These are phyloP conservation scores for Pagrus major DNA, from an alignment of 2,113 vertebrate species.

Conservation along the genomic window DNA sequence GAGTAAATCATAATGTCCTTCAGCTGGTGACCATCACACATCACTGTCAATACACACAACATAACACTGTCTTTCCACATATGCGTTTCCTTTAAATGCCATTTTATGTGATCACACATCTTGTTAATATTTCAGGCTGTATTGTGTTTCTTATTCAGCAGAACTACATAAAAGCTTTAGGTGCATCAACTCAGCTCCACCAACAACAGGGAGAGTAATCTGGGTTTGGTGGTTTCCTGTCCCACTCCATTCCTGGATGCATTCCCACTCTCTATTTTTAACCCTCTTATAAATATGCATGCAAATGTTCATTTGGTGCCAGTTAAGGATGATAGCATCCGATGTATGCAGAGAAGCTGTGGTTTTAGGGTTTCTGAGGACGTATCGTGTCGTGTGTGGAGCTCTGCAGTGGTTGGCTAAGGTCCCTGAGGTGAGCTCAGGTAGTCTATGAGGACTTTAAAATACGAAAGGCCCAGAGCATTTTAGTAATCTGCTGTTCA, in stretches of 20 bases:
- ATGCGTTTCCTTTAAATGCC: not conserved
- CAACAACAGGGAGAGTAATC: not conserved
- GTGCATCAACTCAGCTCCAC: not conserved
- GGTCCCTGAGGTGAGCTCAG: not conserved
- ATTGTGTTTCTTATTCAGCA: not conserved
- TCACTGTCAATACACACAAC: not conserved
- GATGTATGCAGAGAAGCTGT: not conserved
- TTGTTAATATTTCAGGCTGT: not conserved
- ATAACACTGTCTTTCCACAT: not conserved
- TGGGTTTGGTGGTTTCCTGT: not conserved
- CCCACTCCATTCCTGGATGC: not conserved
- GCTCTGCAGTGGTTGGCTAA: slow-evolving; percentile 16
- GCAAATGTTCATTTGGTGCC: not conserved
- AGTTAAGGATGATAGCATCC: not conserved
- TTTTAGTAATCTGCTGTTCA: not conserved
- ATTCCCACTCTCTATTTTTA: not conserved
- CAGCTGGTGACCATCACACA: not conserved
- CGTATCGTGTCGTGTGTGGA: not conserved
- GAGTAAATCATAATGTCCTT: not conserved
- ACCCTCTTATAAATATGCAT: not conserved
- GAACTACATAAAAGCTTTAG: not conserved
- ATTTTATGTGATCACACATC: not conserved
- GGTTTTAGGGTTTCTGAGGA: not conserved
- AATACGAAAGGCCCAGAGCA: not conserved
- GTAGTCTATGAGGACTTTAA: not conserved